These are phyloP conservation scores for Chaetophractus vellerosus DNA, from an alignment of 2,797 vertebrate genomes.

Conservation along the genomic window DNA sequence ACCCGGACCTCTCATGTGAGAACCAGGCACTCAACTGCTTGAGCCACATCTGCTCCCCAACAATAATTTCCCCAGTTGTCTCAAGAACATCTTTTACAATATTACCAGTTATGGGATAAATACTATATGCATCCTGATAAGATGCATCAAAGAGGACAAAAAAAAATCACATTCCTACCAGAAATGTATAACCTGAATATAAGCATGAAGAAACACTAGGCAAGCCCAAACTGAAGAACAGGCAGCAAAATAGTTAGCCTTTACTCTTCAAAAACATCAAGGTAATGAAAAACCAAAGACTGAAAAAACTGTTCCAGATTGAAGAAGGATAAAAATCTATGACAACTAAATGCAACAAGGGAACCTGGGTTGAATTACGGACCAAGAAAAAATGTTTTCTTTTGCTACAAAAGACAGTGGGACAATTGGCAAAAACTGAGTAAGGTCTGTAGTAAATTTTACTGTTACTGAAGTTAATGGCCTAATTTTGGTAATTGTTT, in stretches of 20 bases:
- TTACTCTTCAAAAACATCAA: neutral
- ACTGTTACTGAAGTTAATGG: too few species aligned
- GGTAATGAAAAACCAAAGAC: neutral
- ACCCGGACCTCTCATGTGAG: too few species aligned
- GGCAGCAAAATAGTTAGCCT: neutral
- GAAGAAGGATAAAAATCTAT: neutral
- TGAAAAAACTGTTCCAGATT: neutral
- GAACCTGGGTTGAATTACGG: too few species aligned
- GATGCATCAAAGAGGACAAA: neutral
- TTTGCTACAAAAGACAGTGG: too few species aligned
- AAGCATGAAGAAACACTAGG: neutral
- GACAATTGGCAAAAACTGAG: too few species aligned
- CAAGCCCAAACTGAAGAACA: neutral
- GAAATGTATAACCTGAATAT: neutral
- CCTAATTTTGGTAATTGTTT: too few species aligned
- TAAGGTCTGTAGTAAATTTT: too few species aligned
- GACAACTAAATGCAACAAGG: too few species aligned
- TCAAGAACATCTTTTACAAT: neutral
- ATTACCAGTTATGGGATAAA: neutral
- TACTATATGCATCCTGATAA: neutral
- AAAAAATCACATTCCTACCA: neutral
- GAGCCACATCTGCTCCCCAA: too few species aligned
- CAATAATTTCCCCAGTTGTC: neutral
- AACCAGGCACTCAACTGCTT: too few species aligned
- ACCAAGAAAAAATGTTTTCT: too few species aligned